Evolutionary conservation across 2,888 invertebrate genomes (phyloP), one percentile per base, ranked within the genome.

Genomic region (Mechanitis messenoides): DNA sequence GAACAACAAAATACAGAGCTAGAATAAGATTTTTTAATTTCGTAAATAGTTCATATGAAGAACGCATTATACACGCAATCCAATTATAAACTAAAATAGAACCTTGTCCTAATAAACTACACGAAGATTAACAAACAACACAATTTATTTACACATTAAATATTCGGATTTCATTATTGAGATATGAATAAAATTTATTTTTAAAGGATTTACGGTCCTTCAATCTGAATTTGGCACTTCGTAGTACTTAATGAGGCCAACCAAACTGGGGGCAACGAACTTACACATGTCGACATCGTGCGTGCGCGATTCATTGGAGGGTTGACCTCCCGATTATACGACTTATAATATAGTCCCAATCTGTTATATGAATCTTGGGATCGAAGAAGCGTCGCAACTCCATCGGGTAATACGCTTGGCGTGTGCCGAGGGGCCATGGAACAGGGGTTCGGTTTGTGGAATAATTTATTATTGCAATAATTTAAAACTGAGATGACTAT

Each of bases 221-320:
- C 63, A 55, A 53, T 58, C 67, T 67, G 68, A 71, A 72, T 77
- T 73, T 73, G 75, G 75, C 71, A 72, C 72, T 73, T 66, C 68
- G 67, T 65, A 59, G 70, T 72, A 69, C 55, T 68, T 70, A 75
- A 75, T 69, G 75, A 77, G 76, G 75, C 66, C 73, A 66, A 66
- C 70, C 65, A 69, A 70, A 72, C 70, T 65, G 72, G 61, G 75
- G 81, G 84, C 85, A 80, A 72, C 77, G 83, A 85, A 81, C 86
- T 76, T 76, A 72, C 75, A 73, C 74, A 76, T 72, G 76, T 76
- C 74, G 70, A 75, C 75, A 72, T 76, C 67, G 74, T 74, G 75
- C 77, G 74, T 74, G 67, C 74, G 72, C 73, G 71, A 68, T 70
- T 71, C 70, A 67, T 63, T 64, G 59, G 61, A 65, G 62, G 65